Base-by-base conservation (phyloP, 2,113 vertebrate genomes). In the Odontophorus gujanensis region DNA sequence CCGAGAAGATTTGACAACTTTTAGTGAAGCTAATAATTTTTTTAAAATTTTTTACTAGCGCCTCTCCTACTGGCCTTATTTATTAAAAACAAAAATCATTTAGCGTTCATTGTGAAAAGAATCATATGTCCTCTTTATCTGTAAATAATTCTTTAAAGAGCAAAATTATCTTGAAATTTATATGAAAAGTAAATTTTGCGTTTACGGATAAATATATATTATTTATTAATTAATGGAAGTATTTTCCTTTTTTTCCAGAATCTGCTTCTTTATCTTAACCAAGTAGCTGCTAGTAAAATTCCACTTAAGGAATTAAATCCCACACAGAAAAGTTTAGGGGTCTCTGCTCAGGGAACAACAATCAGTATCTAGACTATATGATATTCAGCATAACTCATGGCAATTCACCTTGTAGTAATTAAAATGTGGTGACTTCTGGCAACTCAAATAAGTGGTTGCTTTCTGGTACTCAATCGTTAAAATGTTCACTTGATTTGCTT, bases 11-110 rank as follows among this genome's bases (percentile, higher is more conserved):
- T 65, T 65, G n/a, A 25, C 7, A 34, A 74, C 50, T 43, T 9
- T 68, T 50, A 38, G 18, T 59, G 32, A 72, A 63, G 3, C 55
- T 63, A 80, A 40, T 66, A 22, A 11, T 26, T 63, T 78, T 82
- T n/a, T 67, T 24, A 5, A 50, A 2, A 50, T 34, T 38, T 21
- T 25, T 11, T 36, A 47, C 62, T 50, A 65, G 28, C 32, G 5
- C 5, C 28, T 78, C 9, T 34, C 17, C 4, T 55, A 71, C 11
- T 42, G 6, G 7, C 0, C 3, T 5, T 47, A 26, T 4, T 2
- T 43, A 43, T 50, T 55, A 30, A 83, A 69, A 80, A n/a, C n/a
- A 61, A 26, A 2, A 66, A 17, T 48, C 8, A 57, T 74, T 79
- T 81, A 63, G 2, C 34, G 5, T 1, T 62, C 7, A 65, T 76